Conservation (phyloP, 2,888 invertebrate species). For the Standfussiana lucernea region DNA sequence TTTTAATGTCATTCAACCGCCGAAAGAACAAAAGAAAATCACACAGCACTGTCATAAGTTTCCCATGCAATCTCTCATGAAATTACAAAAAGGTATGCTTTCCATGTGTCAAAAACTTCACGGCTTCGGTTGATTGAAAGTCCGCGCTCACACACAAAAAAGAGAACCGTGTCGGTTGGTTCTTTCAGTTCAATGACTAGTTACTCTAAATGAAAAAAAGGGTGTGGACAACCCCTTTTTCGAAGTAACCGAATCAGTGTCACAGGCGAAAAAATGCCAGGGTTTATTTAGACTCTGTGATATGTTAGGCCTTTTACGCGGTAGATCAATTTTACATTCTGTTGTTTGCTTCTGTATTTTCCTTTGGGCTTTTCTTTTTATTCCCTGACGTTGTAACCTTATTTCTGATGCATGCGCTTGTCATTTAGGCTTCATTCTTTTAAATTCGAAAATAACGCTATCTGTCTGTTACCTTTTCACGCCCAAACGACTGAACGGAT, state of each 20-base stretch:
- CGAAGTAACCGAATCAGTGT: conserved; percentile 58
- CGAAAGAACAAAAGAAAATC: no score
- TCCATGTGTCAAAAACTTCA: conserved; percentile 29
- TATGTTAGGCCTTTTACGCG: conserved; percentile 23
- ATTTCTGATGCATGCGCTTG: background rate
- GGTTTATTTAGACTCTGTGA: conserved; percentile 40
- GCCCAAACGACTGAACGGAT: background rate
- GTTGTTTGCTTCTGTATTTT: background rate
- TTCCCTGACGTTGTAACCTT: background rate
- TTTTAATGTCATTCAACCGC: background rate
- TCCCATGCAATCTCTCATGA: background rate
- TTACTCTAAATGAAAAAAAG: conserved; percentile 53
- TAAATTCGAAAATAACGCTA: background rate
- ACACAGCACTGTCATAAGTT: background rate
- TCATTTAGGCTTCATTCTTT: background rate
- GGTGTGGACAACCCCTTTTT: conserved; percentile 43
- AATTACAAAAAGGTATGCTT: background rate
- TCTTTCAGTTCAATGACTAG: conserved; percentile 61
- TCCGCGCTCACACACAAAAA: conserved; percentile 38
- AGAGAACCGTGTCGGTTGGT: conserved; percentile 47
- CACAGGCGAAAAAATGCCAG: conserved; percentile 50
- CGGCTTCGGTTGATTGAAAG: conserved; percentile 35
- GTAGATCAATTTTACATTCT: conserved; percentile 6
- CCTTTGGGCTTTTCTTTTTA: background rate
- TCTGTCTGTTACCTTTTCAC: background rate